phyloP scores from a whole-genome alignment of 2,888 invertebrate species.

The Chorisops tibialis region DNA sequence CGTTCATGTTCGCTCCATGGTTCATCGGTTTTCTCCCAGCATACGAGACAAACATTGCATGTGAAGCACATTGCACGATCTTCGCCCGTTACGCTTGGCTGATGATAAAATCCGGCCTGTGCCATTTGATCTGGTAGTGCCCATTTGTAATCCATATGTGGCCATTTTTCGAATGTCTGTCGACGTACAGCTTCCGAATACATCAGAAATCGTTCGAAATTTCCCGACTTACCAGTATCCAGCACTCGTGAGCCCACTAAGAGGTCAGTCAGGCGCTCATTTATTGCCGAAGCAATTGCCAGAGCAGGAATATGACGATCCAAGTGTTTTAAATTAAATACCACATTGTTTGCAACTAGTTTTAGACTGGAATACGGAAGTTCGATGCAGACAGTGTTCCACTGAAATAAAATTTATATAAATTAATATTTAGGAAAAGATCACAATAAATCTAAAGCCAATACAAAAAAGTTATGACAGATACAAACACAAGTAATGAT shows the following conservation, averaged over 20 bases:
- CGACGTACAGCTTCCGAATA: slow-evolving; percentile 88
- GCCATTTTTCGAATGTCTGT: slow-evolving; percentile 91
- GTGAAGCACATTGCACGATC: slow-evolving; percentile 96
- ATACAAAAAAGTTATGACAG: too few relatives aligned
- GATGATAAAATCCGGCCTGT: slow-evolving; percentile 94
- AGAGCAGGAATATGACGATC: slow-evolving; percentile 81
- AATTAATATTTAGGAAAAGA: too few relatives aligned
- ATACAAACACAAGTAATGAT: too few relatives aligned
- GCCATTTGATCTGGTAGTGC: slow-evolving; percentile 95
- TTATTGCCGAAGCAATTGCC: slow-evolving; percentile 84
- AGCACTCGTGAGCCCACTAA: slow-evolving; percentile 54
- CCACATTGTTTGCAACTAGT: slow-evolving; percentile 73
- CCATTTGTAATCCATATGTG: slow-evolving; percentile 97
- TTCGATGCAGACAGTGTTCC: slow-evolving; percentile 85
- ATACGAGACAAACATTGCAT: slow-evolving; percentile 89
- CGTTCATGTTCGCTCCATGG: slow-evolving; percentile 97
- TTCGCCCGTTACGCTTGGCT: slow-evolving; percentile 84
- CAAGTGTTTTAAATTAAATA: slow-evolving; percentile 76
- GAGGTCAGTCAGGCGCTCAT: slow-evolving; percentile 79
- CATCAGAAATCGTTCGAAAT: slow-evolving; percentile 63
- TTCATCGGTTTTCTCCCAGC: slow-evolving; percentile 96
- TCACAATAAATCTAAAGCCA: too few relatives aligned
- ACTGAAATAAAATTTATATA: too few relatives aligned
- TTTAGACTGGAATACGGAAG: slow-evolving; percentile 76
- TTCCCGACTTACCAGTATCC: slow-evolving; percentile 48